A percentile compares a stretch with the other conserved stretches of the same genome.
phyloP scores from a whole-genome alignment of 2,888 invertebrate genomes.

The Julus scanicus region DNA sequence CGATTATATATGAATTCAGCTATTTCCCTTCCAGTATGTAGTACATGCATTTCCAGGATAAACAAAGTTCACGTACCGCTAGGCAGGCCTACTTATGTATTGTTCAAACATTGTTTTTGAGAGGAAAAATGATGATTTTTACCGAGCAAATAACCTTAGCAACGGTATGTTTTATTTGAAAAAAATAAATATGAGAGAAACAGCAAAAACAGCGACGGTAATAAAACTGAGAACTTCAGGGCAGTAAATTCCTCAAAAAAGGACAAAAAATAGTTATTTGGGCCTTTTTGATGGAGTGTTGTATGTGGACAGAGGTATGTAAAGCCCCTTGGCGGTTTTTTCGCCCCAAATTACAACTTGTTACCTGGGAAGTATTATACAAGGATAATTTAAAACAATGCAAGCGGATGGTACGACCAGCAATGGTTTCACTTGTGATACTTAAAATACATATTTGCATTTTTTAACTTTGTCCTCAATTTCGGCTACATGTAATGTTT shows the following conservation, averaged over 20 bases:
- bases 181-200: background rate
- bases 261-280: background rate
- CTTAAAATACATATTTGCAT: no score
- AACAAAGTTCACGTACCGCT: background rate
- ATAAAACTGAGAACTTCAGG: slow-evolving; percentile 16
- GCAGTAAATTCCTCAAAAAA: slow-evolving; percentile 15
- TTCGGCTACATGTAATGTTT: no score
- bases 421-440: no score
- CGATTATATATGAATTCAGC: background rate
- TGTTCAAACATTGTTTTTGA: slow-evolving; percentile 14
- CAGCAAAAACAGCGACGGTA: background rate
- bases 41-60: background rate
- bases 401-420: no score
- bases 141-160: background rate
- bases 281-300: background rate
- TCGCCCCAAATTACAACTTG: background rate
- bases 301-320: background rate
- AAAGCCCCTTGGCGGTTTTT: background rate
- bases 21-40: background rate
- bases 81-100: background rate
- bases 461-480: no score
- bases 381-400: no score
- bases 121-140: background rate
- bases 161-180: background rate
- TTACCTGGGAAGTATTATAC: no score